Evolutionary conservation across 1,140 invertebrate genomes (phyloP), one percentile per base, ranked within the genome.

Genomic region (Leptopilina boulardi): DNA sequence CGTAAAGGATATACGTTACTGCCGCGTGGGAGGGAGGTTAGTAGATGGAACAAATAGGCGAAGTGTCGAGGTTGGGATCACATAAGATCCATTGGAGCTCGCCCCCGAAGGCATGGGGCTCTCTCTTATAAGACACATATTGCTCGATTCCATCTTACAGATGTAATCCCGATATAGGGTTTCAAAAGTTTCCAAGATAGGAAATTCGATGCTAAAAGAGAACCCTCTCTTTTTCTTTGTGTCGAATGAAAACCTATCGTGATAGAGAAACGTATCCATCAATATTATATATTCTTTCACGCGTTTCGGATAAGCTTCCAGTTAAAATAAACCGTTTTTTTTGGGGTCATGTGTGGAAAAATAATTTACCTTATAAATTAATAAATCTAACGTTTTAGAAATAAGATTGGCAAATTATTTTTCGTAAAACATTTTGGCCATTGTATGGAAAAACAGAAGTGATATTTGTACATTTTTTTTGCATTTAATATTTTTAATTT

Each of bases 131-230:
- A 75, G 66, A n/a, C 73, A 75, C 47, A 56, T 78, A 54, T 70
- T 78, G 38, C 73, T 71, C 18, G 42, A 71, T 74, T 13, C 26
- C 15, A 44, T 78, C 73, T 51, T 75, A 71, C 30, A 42, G 66
- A 66, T 79, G 41, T 76, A 76, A 79, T 79, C 72, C 74, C 47
- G 19, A 66, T 74, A 74, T 79, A 70, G 54, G 51, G 59, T 79
- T 79, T 79, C 74, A 73, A 72, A 79, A 79, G 74, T 75, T 75
- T 74, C 54, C 71, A 71, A 73, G 59, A 18, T 19, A 23, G 56
- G 74, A 75, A 73, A 78, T 23, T 47, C 44, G 73, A 78, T 47
- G 19, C 26, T 19, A 42, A 26, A 18, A 77, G 54, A 73, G 51
- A n/a, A n/a, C n/a, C n/a, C n/a, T n/a, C 34, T 9, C 34, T 38